Evolutionary conservation across 2,113 vertebrate genomes (phyloP), one percentile per base, ranked within the genome.

Genomic region (Seriola aureovittata): DNA sequence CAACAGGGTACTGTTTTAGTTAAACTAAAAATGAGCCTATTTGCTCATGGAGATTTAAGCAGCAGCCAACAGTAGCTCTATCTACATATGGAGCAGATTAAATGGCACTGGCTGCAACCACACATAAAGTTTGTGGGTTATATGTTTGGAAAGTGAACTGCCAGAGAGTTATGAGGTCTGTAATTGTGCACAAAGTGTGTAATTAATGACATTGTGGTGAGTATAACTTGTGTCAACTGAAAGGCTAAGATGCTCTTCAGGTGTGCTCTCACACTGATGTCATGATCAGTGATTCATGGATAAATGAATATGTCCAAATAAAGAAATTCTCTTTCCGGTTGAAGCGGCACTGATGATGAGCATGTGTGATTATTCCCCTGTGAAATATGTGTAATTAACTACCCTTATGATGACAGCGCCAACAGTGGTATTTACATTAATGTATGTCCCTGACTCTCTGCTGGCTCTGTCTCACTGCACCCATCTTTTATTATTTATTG

Each of bases 401-500:
- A 16, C 9, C 36, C 62, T 10, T 64, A 8, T 40, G 40, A 23
- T 44, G 63, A 40, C 21, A 13, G 10, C 36, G 2, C 36, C 42
- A 48, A 48, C 42, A 5, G 23, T 67, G 52, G 23, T n/a, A 57
- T 81, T 81, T 76, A 59, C 40, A 78, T 75, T 71, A 50, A 65
- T 71, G 46, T 71, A 50, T 16, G 52, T 67, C 29, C 29, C 29
- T 29, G 29, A 29, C 29, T 29, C 57, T 76, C 64, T 46, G 38
- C 78, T 62, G 36, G 67, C 55, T 16, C 38, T 50, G 48, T 82
- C 60, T 79, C 64, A 78, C 78, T 79, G 21, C 73, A 46, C 11
- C 29, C 71, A 76, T 84, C 19, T 67, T 67, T 67, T 59, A 46
- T 70, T 85, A 59, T 84, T 74, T 79, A 81, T 54, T 74, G 21